Evolutionary conservation across 2,888 invertebrate species (phyloP).

Genomic region (Deroplatys truncata): DNA sequence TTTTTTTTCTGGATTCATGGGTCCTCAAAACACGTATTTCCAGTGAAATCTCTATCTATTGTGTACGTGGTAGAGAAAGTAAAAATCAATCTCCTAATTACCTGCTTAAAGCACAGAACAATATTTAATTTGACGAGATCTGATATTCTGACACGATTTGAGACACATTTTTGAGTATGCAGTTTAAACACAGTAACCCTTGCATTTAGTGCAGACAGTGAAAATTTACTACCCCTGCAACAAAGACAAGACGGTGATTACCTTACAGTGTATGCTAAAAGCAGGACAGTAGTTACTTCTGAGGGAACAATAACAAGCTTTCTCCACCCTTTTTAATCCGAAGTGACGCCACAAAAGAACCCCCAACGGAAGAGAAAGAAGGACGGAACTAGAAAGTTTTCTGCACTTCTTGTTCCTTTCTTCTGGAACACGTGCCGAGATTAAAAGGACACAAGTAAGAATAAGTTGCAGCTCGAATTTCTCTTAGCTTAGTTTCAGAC

Average conservation of each 20-base stretch:
- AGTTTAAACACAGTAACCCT: too few species aligned
- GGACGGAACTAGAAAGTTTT: neutral
- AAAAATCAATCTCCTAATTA: too few species aligned
- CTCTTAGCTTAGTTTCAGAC: too few species aligned
- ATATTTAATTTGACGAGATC: too few species aligned
- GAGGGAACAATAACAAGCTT: neutral
- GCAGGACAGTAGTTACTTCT: too few species aligned
- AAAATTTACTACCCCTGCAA: neutral
- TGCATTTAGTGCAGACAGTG: neutral
- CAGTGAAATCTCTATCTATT: too few species aligned
- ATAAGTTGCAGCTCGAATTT: neutral
- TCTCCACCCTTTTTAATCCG: neutral
- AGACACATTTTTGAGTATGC: too few species aligned
- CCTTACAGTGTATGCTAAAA: neutral
- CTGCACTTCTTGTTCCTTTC: neutral
- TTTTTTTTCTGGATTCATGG: too few species aligned
- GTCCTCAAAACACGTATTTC: too few species aligned
- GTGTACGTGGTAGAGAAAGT: too few species aligned
- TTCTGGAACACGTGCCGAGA: neutral
- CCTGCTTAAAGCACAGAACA: too few species aligned
- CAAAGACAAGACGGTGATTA: neutral
- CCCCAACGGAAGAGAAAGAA: neutral
- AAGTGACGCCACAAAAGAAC: neutral
- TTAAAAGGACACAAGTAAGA: neutral
- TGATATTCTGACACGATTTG: too few species aligned